A percentile compares a stretch with the other conserved stretches of the same genome.
These are phyloP conservation scores for Cryptophagus acutangulus DNA, from an alignment of 2,888 invertebrate species.

Conservation along the genomic window DNA sequence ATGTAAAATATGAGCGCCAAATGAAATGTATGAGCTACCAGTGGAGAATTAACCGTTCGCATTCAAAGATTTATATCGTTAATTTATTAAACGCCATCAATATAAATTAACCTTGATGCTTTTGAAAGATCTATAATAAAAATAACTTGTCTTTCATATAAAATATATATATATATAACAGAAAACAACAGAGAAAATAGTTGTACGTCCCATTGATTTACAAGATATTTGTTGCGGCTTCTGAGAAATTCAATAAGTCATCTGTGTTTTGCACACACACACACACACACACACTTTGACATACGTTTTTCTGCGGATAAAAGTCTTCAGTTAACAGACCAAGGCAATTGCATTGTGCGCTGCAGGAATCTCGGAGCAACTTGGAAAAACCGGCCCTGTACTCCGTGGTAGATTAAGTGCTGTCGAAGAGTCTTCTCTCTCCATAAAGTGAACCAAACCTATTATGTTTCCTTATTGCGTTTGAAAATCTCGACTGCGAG, in stretches of 20 bases:
- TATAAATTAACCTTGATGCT: constrained; percentile 4
- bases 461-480: constrained; percentile 16
- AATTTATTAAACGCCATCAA: constrained; percentile 5
- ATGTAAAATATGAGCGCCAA: no score
- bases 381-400: constrained; percentile 11
- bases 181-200: constrained; percentile 12
- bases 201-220: constrained; percentile 15
- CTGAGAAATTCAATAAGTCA: constrained; percentile 11
- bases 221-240: constrained; percentile 17
- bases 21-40: no score
- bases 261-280: constrained; percentile 8
- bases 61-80: constrained; percentile 3
- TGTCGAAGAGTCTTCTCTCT: constrained; percentile 8
- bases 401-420: constrained; percentile 7
- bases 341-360: no score
- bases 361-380: no score
- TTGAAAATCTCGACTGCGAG: constrained; percentile 12
- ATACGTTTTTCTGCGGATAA: no score
- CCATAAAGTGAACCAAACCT: constrained; percentile 14
- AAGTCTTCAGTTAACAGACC: no score
- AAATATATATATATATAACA: constrained; percentile 16
- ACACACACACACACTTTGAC: no score
- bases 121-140: constrained; percentile 7
- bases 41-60: no score
- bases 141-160: constrained; percentile 7